Base-by-base conservation (phyloP, 2,797 vertebrate genomes). In the Rhinoraja longicauda region DNA sequence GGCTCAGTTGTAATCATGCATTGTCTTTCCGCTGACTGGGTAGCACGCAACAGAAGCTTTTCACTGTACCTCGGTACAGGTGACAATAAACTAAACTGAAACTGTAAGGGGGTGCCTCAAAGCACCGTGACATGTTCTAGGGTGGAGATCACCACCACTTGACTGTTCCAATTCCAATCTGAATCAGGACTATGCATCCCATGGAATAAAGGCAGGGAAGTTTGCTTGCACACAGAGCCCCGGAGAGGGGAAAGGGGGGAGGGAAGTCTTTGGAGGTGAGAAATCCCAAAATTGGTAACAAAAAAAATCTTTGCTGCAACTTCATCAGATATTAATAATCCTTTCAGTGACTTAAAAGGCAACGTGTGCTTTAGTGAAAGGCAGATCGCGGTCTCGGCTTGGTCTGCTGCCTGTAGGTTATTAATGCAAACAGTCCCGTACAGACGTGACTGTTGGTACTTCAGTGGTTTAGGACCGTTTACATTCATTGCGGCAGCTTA, bases 401-500 rank as follows among this genome's bases (percentile, higher is more conserved):
- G 53, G 81, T 12, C 2, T 26, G 24, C 79, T 62, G 57, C 6
- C 5, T 62, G 57, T 64, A 67, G 13, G n/a, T 88, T 64, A 32
- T 1, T 7, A 86, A 2, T 86, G 82, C 15, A 21, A 32, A 32
- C 84, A 67, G n/a, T 62, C 15, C n/a, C 26, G 26, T 88, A 67
- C 64, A 36, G 84, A 67, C 17, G 15, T 67, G 84, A 62, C 67
- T 88, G 59, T 36, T 17, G 36, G 84, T 64, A 7, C 10, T 67
- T 64, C 21, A 32, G 82, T 64, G 57, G 29, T 62, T 86, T 32
- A 57, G n/a, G 32, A 13, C 59, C 29, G 29, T 88, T 88, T 9
- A 67, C 59, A 36, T 88, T 64, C 88, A 67, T 88, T 88, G 88
- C 88, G 67, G 29, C 84, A 88, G 32, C 21, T 21, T n/a, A 88